Conservation (phyloP, 2,888 invertebrate species). For the Latrodectus hesperus region DNA sequence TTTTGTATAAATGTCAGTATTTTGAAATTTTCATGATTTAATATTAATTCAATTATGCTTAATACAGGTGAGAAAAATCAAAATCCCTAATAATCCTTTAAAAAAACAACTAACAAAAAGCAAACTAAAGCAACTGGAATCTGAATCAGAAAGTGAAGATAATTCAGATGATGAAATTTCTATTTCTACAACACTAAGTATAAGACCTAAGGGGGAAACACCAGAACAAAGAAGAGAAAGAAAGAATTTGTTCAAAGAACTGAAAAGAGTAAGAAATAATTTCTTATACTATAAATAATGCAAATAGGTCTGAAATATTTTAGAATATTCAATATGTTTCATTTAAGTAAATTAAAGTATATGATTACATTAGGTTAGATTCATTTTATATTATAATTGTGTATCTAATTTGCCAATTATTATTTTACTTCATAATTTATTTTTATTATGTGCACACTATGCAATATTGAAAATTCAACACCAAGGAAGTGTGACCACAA, state of each 20-base stretch:
- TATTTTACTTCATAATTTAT: no score
- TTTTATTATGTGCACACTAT: no score
- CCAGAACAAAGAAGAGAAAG: slow-evolving; percentile 53
- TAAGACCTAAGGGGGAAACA: slow-evolving; percentile 45
- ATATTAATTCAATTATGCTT: neutral
- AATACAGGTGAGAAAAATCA: slow-evolving; percentile 36
- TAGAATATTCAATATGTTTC: no score
- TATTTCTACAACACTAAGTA: slow-evolving; percentile 25
- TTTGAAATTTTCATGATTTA: no score
- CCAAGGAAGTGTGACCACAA: no score
- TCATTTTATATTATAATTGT: no score
- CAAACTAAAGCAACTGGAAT: slow-evolving; percentile 25
- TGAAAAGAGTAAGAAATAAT: slow-evolving; percentile 34
- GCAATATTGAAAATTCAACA: no score
- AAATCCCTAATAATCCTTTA: slow-evolving; percentile 41
- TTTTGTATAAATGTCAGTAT: no score
- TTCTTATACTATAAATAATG: neutral
- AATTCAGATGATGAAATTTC: slow-evolving; percentile 23
- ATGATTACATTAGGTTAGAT: no score
- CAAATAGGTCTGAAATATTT: no score
- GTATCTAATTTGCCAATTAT: no score
- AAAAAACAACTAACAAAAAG: slow-evolving; percentile 40
- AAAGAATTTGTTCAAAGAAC: slow-evolving; percentile 50
- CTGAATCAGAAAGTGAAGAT: slow-evolving; percentile 8
- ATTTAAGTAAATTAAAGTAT: no score